Evolutionary conservation across 1,140 invertebrate species (phyloP).

Genomic region (Plutomurus gul): DNA sequence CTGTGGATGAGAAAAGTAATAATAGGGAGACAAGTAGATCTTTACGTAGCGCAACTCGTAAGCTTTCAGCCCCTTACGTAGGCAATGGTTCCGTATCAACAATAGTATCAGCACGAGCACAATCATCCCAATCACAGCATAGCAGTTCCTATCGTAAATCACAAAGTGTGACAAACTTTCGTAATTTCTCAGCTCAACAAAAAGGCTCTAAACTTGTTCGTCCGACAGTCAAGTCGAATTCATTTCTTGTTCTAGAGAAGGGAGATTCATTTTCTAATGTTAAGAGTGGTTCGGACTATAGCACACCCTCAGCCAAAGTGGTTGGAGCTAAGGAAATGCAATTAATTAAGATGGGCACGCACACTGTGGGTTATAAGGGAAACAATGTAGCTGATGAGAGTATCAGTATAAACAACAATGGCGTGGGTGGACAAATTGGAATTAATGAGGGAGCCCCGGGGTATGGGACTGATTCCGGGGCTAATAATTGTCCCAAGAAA

Average conservation of each 20-base stretch:
- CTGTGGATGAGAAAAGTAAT: background rate
- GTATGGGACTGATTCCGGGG: background rate
- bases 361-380: background rate
- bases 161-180: conserved; percentile 41
- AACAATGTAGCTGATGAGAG: background rate
- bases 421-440: background rate
- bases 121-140: background rate
- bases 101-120: background rate
- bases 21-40: background rate
- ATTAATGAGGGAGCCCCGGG: background rate
- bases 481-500: background rate
- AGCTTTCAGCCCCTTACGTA: background rate
- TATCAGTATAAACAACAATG: background rate
- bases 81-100: background rate
- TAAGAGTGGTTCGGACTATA: background rate
- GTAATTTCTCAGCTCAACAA: conserved; percentile 26
- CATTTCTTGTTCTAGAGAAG: conserved; percentile 21
- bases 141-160: conserved; percentile 25
- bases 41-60: background rate
- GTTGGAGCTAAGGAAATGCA: background rate
- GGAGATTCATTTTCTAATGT: background rate
- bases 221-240: conserved; percentile 25
- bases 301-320: background rate
- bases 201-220: background rate
- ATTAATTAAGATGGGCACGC: background rate